A percentile compares a stretch with the other conserved stretches of the same genome.
These are phyloP conservation scores for Pemphredon lugubris DNA, from an alignment of 2,888 invertebrate genomes.

Conservation along the genomic window DNA sequence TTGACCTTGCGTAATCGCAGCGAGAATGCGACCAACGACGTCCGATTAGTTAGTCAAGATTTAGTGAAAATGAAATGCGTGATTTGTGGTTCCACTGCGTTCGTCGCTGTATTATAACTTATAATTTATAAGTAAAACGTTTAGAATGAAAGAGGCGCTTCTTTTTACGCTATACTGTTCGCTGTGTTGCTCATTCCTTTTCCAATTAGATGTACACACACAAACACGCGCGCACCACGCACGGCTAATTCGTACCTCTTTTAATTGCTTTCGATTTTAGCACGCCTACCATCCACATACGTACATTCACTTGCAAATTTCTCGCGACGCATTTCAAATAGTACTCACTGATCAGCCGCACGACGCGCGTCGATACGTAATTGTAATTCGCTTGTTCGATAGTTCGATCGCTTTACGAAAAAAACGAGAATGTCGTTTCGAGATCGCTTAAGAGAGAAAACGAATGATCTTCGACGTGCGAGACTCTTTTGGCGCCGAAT, in stretches of 20 bases:
- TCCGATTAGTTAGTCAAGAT: conserved; percentile 65
- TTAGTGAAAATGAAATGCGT: conserved; percentile 46
- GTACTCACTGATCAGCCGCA: too few relatives aligned
- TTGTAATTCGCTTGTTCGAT: too few relatives aligned
- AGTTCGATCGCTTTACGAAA: too few relatives aligned
- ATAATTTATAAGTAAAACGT: not conserved
- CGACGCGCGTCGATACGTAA: too few relatives aligned
- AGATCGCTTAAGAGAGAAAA: not conserved
- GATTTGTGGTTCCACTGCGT: conserved; percentile 58
- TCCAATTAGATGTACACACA: too few relatives aligned
- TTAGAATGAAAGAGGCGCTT: conserved; percentile 23
- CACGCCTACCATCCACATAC: too few relatives aligned
- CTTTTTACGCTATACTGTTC: conserved; percentile 39
- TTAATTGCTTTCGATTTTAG: too few relatives aligned
- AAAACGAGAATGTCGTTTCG: not conserved
- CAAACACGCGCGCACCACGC: too few relatives aligned
- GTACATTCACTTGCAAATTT: too few relatives aligned
- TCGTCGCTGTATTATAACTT: conserved; percentile 50
- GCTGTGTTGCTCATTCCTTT: conserved; percentile 15
- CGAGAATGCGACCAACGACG: conserved; percentile 21
- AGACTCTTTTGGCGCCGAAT: conserved; percentile 2
- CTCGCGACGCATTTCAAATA: too few relatives aligned
- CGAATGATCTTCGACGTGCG: not conserved
- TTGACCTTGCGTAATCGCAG: too few relatives aligned
- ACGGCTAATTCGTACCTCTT: too few relatives aligned